Evolutionary conservation across 2,888 invertebrate species (phyloP).

Genomic region (Ypsolopha sequella): DNA sequence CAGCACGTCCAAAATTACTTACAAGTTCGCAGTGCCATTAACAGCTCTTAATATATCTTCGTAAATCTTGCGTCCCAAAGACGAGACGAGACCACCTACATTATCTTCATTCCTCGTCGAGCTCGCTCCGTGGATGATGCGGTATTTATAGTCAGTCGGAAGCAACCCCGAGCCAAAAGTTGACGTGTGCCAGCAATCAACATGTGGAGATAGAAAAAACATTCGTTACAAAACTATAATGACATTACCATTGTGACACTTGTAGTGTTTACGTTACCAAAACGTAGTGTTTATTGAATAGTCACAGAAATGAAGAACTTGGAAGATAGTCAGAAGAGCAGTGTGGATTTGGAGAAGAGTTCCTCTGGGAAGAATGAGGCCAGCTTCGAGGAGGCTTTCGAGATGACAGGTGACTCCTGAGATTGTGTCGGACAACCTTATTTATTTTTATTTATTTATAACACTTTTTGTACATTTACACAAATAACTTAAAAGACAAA

Average conservation of each 20-base stretch:
- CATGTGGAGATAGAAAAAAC: background rate
- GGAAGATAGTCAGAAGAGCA: conserved; percentile 20
- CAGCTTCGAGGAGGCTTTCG: conserved; percentile 56
- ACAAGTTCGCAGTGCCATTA: background rate
- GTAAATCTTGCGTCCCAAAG: background rate
- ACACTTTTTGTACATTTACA: no score
- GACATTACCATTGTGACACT: background rate
- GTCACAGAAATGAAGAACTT: conserved; percentile 8
- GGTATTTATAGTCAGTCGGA: background rate
- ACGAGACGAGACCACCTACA: background rate
- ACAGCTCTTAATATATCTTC: conserved; percentile 13
- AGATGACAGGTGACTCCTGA: conserved; percentile 38
- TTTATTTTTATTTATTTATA: no score
- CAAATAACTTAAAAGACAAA: no score
- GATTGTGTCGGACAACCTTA: background rate
- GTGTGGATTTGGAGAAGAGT: conserved; percentile 25
- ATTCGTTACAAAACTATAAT: background rate
- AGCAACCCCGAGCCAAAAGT: background rate
- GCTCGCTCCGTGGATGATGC: no score
- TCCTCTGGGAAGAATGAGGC: conserved; percentile 19
- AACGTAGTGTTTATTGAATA: background rate
- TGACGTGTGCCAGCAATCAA: background rate
- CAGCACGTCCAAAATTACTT: background rate
- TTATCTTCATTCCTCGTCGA: background rate
- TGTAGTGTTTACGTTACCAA: no score